phyloP scores from a whole-genome alignment of 1,140 invertebrate genomes.

The Drosophila obscura region DNA sequence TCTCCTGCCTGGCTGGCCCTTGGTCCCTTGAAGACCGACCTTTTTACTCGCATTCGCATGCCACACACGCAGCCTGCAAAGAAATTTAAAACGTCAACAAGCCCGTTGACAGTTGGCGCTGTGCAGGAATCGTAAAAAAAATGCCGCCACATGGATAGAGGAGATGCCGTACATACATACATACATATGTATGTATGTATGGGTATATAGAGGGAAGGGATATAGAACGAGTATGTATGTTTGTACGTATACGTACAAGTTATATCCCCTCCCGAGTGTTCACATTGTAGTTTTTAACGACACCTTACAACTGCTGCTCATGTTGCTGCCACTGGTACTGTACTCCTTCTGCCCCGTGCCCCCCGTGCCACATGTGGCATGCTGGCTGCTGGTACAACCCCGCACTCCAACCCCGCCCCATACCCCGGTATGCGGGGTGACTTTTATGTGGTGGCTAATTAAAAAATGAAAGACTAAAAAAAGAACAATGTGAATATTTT shows the following conservation, averaged over 20 bases:
- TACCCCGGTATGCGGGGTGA: conserved; percentile 29
- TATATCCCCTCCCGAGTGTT: conserved; percentile 26
- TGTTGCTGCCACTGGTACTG: conserved; percentile 21
- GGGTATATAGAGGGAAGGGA: conserved; percentile 9
- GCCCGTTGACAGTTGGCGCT: conserved; percentile 69
- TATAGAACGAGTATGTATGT: conserved; percentile 5
- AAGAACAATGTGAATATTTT: conserved; percentile 35
- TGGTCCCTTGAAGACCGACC: neutral
- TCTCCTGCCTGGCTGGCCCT: conserved; percentile 2
- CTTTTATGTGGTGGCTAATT: conserved; percentile 75
- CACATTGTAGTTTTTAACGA: conserved; percentile 64
- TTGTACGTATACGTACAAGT: conserved; percentile 2
- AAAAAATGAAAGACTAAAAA: conserved; percentile 59
- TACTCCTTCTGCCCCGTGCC: conserved; percentile 43
- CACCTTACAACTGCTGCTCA: conserved; percentile 66
- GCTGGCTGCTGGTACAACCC: conserved; percentile 34
- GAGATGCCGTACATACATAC: neutral
- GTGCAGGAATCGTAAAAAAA: conserved; percentile 65
- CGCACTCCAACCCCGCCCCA: too few relatives aligned
- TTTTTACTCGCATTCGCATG: conserved; percentile 4
- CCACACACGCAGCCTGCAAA: conserved; percentile 36
- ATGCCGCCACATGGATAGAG: conserved; percentile 23
- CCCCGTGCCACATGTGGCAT: conserved; percentile 71
- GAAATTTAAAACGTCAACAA: conserved; percentile 57
- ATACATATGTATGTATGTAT: conserved; percentile 4